phyloP scores from a whole-genome alignment of 1,140 invertebrate species.

The Leptonema lineaticorne region DNA sequence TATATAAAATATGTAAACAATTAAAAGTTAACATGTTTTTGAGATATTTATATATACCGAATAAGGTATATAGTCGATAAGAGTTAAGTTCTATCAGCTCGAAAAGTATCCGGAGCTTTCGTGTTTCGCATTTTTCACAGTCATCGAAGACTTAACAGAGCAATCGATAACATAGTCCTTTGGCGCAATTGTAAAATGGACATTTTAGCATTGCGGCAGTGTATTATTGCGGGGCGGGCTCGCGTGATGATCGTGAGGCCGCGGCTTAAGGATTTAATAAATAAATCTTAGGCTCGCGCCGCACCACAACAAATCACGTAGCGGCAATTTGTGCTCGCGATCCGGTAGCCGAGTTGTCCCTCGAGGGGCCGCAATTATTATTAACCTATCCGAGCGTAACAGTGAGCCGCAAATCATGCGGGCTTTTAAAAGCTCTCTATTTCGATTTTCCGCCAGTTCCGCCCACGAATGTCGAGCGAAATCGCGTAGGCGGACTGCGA shows the following conservation, averaged over 20 bases:
- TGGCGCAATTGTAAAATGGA: not conserved
- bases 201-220: not conserved
- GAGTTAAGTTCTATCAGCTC: too few species aligned
- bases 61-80: too few species aligned
- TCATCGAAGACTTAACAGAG: too few species aligned
- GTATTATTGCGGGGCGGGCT: not conserved
- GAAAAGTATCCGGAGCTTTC: too few species aligned
- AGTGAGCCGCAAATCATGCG: slow-evolving; percentile 32
- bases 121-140: not conserved
- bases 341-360: slow-evolving; percentile 34
- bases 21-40: too few species aligned
- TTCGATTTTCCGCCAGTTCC: not conserved
- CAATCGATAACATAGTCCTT: too few species aligned
- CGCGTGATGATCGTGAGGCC: not conserved
- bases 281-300: not conserved
- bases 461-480: not conserved
- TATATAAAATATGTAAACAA: too few species aligned
- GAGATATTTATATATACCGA: too few species aligned
- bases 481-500: not conserved
- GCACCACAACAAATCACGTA: slow-evolving; percentile 16
- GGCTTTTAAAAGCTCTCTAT: slow-evolving; percentile 11
- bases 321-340: slow-evolving; percentile 17
- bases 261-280: slow-evolving; percentile 5
- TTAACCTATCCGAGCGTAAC: slow-evolving; percentile 39
- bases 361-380: slow-evolving; percentile 8